Conservation (phyloP, 2,113 vertebrate species). For the Mormyrus iriodes region DNA sequence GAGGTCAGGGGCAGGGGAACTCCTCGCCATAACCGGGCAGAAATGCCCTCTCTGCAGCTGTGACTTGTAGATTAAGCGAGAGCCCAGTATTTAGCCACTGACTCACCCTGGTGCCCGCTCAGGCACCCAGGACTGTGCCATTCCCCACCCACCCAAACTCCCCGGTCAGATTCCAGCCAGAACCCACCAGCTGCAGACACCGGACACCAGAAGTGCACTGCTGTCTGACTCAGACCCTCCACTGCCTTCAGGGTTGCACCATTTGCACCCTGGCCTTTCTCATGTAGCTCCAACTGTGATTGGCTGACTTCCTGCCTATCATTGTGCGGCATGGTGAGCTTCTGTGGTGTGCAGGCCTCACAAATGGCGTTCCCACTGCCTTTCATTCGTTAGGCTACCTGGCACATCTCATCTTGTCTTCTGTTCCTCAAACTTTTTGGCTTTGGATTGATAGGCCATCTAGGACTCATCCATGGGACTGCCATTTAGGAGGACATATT, state of each 20-base stretch:
- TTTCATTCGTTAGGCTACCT: not conserved
- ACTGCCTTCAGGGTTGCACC: not conserved
- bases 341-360: not conserved
- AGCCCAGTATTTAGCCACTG: conserved; percentile 8
- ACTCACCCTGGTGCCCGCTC: conserved; percentile 1
- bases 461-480: not conserved
- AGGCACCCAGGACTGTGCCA: not conserved
- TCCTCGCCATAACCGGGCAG: not conserved
- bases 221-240: conserved; percentile 11
- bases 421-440: not conserved
- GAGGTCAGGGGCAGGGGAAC: not conserved
- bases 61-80: not conserved
- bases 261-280: not conserved
- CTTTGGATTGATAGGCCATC: not conserved
- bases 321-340: not conserved
- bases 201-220: not conserved
- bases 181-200: conserved; percentile 5
- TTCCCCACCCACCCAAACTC: not conserved
- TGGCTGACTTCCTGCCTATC: not conserved
- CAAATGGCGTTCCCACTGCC: not conserved
- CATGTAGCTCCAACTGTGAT: not conserved
- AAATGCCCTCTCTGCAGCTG: not conserved
- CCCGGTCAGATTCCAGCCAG: not conserved
- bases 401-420: not conserved
- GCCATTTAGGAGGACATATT: not conserved